Base-by-base conservation (phyloP, 2,113 vertebrate species). In the Nansenia antarctica region DNA sequence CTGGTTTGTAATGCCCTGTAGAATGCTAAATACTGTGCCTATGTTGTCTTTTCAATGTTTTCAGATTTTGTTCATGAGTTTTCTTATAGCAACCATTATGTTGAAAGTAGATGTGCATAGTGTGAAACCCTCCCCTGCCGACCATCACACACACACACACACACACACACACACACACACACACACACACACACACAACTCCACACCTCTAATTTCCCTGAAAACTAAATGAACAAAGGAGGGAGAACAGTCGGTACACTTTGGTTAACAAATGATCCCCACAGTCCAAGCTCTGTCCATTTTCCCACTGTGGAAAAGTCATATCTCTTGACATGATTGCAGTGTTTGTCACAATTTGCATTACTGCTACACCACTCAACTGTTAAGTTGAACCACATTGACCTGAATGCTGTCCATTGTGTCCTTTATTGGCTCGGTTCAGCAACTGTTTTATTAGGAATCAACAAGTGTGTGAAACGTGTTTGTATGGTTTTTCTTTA, bases 221-320 rank as follows among this genome's bases (percentile, higher is more conserved):
- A 67, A 72, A 79, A 79, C 65, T 67, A 66, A 77, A 77, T 47
- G 68, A 65, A 74, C 75, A 79, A 72, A 78, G 60, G 72, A 42
- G 69, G 32, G 49, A 72, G 70, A 70, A 70, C 74, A 3, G 24
- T 12, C 2, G 24, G 59, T 52, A 45, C 3, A n/a, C 64, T 79
- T 85, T 83, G 84, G 62, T 70, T 81, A 85, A 73, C 81, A 85
- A 85, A 85, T 85, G 42, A 79, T 52, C 52, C 57, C 20, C 54
- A 61, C 60, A 62, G 47, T 49, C 11, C 14, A 9, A 45, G 47
- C 31, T 65, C 60, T 69, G 70, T 72, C 24, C 24, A 59, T 45
- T 39, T 15, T 20, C 31, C 22, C 31, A 65, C 39, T 47, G 47
- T 26, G 22, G n/a, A 35, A 14, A 24, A 67, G 5, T 39, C 20